phyloP scores from a whole-genome alignment of 2,797 vertebrate species.

The Acanthopagrus latus region DNA sequence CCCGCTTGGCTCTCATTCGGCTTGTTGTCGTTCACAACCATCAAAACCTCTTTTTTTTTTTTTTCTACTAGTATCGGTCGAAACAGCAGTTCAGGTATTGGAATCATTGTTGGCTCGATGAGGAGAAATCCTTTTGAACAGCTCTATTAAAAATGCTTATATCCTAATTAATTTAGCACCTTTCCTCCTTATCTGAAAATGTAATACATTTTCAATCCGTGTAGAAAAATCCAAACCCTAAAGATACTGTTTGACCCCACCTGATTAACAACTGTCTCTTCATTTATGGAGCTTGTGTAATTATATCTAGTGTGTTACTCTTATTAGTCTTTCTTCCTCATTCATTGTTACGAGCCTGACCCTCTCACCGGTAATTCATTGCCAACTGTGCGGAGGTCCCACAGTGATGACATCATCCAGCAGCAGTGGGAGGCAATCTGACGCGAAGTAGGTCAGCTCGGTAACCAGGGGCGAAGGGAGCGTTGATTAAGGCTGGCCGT shows the following conservation, averaged over 20 bases:
- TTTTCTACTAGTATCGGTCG: too few species aligned
- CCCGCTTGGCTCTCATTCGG: too few species aligned
- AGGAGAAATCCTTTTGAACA: too few species aligned
- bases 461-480: constrained; percentile 62
- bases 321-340: constrained; percentile 43
- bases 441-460: constrained; percentile 59
- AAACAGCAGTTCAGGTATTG: too few species aligned
- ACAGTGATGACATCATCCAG: constrained; percentile 64
- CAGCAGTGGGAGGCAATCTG: constrained; percentile 51
- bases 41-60: too few species aligned
- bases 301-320: constrained; percentile 36
- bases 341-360: constrained; percentile 45
- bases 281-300: constrained; percentile 29
- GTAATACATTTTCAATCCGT: neutral
- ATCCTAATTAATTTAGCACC: too few species aligned
- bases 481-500: constrained; percentile 65
- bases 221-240: neutral
- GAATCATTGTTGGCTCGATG: too few species aligned
- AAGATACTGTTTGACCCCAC: constrained; percentile 4
- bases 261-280: constrained; percentile 16
- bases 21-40: too few species aligned
- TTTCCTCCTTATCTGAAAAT: too few species aligned
- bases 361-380: constrained; percentile 54
- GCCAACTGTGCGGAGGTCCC: constrained; percentile 54
- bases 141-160: too few species aligned